Evolutionary conservation across 2,888 invertebrate genomes (phyloP), one percentile per base, ranked within the genome.

Genomic region (Philereme vetulata): DNA sequence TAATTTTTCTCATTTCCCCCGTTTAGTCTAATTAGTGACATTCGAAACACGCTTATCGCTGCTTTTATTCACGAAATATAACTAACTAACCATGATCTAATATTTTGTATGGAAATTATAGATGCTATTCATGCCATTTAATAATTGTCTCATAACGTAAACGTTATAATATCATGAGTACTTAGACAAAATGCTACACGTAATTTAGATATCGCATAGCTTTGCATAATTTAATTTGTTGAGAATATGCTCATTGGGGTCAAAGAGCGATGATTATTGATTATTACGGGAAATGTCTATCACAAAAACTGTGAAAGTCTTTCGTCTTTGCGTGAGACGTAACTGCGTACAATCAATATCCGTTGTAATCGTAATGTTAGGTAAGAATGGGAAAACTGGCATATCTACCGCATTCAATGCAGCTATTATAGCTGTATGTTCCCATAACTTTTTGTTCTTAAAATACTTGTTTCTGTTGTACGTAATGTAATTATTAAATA

Each of bases 261-360:
- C 45, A 53, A 49, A 56, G 53, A 46, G 42, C 48, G 35, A 49
- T 53, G 51, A 52, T 56, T 64, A 45, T 51, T 53, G 51, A 52
- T 56, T 64, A 45, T 51, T 63, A 58, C 60, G 66, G 74, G 75
- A 77, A 78, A 74, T 71, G 56, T 55, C 49, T 60, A 32, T 61
- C 44, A 56, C 67, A 86, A 85, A 85, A 86, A 83, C 74, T 72
- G 78, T 79, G 84, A 85, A 86, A 84, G 82, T 82, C 72, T 79
- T 78, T 77, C 75, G 70, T 70, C 75, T 77, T 82, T 57, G 81
- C 78, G 82, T 76, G 82, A 84, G 77, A 82, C 76, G 77, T 80
- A 82, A 79, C 75, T 67, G 72, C 72, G 67, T 79, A 87, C 86
- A 90, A 88, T 89, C 84, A 75, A 88, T 90, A 90, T 90, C 87